Evolutionary conservation across 2,113 vertebrate species (phyloP), one percentile per base, ranked within the genome.

Genomic region (Psettodes erumei): DNA sequence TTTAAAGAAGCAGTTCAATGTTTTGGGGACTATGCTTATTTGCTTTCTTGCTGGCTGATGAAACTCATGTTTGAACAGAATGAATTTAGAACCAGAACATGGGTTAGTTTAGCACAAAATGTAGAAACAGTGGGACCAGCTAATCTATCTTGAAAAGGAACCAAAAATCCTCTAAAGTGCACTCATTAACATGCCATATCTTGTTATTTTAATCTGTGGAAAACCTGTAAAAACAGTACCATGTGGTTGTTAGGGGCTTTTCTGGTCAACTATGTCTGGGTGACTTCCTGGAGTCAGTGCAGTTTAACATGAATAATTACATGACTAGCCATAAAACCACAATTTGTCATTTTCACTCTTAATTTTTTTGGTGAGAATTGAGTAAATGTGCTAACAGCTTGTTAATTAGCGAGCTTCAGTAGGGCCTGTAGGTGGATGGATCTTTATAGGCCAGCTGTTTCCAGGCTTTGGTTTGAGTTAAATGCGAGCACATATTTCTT

Each of bases 1-100:
- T 54, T 51, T 66, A 65, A 59, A 73, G 21, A 32, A 40, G 19
- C 18, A 68, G 19, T 30, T 67, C 23, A 23, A 18, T 12, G 35
- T 12, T 55, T 65, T 47, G 8, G 13, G 13, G 30, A 32, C 6
- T 16, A 40, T 6, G 5, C 18, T 18, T 33, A 47, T 42, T 35
- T 2, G 3, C 37, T 59, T 30, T 65, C 5, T 60, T 35, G 1
- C 35, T 27, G 4, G n/a, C n/a, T n/a, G 47, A 48, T 12, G 47
- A 9, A 3, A 23, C 9, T 48, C 10, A 48, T 12, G n/a, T 48
- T 8, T 48, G 21, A 1, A 45, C 1, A 8, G 19, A 21, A 21
- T 47, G 45, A 21, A 11, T 21, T 21, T 21, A 21, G 18, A 43
- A 18, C 42, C 42, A 43, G 42, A n/a, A n/a, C 18, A 43, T 19